Base-by-base conservation (phyloP, 2,797 vertebrate species). In the Amniataba percoides region DNA sequence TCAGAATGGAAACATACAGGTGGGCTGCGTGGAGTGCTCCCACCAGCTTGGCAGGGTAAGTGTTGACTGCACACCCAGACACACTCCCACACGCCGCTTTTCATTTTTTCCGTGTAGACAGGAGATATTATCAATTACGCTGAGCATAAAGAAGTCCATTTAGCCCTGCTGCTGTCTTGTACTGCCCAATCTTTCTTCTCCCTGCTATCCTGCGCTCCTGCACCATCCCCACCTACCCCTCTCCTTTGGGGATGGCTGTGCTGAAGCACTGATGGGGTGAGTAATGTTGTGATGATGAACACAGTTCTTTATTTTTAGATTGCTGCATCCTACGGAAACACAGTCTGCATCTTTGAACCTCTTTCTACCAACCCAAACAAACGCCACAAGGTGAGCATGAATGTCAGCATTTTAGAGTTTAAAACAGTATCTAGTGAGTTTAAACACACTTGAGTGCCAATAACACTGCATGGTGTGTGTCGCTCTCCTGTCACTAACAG, bases 1-100 rank as follows among this genome's bases (percentile, higher is more conserved):
- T 95, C 98, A 99, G 92, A 97, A 99, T 96, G 98, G 98, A 85
- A 99, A 99, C 94, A 99, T 99, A 87, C 98, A 99, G 92, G 98
- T 99, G 95, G 98, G 97, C 91, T 99, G 98, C 74, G 98, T 99
- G 95, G 98, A 99, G 89, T 99, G 97, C 81, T 98, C 98, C 80
- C 96, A 97, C 78, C 97, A 96, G 80, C 97, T 98, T 85, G 98
- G 98, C 94, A 95, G 98, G 95, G 98, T 99, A 96, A 98, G 97
- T 90, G 82, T 80, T 53, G 61, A 71, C 51, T 73, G 45, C 61
- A 72, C 65, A 64, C 63, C 73, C 71, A 74, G 77, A 84, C 72
- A 34, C 49, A 45, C 63, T 59, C 80, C 67, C 70, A 42, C 82
- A 69, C 36, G 3, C 69, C 55, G 45, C 27, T 63, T 79, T 83